Evolutionary conservation across 2,797 vertebrate species (phyloP).

Genomic region (Sorex maritimensis): DNA sequence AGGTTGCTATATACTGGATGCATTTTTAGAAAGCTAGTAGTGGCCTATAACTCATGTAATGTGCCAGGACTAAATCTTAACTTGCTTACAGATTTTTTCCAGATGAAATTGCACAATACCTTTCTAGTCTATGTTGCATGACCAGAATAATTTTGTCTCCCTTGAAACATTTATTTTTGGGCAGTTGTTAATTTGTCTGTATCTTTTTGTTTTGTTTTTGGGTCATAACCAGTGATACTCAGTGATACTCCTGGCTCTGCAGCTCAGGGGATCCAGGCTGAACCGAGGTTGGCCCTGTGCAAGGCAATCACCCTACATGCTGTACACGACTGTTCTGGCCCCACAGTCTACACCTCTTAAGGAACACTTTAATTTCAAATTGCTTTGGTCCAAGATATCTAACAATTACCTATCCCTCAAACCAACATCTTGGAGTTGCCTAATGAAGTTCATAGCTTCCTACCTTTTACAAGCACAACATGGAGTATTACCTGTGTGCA

Average conservation of each 20-base stretch:
- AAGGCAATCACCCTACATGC: too few relatives aligned
- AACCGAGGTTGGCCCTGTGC: too few relatives aligned
- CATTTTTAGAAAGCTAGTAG: slow-evolving; percentile 7
- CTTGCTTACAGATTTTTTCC: slow-evolving; percentile 21
- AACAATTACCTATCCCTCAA: slow-evolving; percentile 32
- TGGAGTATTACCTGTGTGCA: slow-evolving; percentile 95
- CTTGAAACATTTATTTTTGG: slow-evolving; percentile 25
- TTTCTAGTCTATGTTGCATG: not conserved
- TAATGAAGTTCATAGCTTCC: not conserved
- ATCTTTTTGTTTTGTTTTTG: not conserved
- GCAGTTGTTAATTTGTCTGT: slow-evolving; percentile 38
- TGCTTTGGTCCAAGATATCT: slow-evolving; percentile 24
- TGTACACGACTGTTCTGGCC: too few relatives aligned
- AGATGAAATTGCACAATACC: not conserved
- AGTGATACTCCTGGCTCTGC: too few relatives aligned
- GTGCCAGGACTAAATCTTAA: not conserved
- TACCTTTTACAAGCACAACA: not conserved
- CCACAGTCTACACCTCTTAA: not conserved
- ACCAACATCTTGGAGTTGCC: not conserved
- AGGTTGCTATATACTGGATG: not conserved
- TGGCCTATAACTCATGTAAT: slow-evolving; percentile 10
- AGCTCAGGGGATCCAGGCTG: too few relatives aligned
- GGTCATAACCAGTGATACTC: too few relatives aligned
- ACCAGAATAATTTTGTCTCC: not conserved
- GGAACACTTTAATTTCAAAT: slow-evolving; percentile 32